These are phyloP conservation scores for Nipponacmea schrenckii DNA, from an alignment of 2,888 invertebrate genomes.

Conservation along the genomic window DNA sequence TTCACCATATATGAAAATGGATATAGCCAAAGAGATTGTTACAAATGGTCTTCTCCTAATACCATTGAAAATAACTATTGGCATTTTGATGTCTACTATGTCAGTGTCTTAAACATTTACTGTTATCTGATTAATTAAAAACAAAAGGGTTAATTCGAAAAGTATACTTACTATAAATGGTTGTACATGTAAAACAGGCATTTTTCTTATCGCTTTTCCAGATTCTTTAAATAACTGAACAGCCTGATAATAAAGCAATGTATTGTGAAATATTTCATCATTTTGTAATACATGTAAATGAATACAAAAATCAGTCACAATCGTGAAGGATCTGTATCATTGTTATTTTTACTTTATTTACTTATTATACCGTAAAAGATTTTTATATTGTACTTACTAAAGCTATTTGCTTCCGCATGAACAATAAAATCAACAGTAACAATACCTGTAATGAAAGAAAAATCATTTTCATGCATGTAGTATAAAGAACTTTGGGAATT, in stretches of 20 bases:
- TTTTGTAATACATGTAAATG: slow-evolving; percentile 3
- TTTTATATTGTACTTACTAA: slow-evolving; percentile 41
- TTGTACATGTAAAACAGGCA: slow-evolving; percentile 86
- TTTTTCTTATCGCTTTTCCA: slow-evolving; percentile 83
- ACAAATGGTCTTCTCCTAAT: no score
- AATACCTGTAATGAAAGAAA: slow-evolving; percentile 39
- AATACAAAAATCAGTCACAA: neutral
- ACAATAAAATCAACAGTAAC: slow-evolving; percentile 48
- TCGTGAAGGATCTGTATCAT: neutral
- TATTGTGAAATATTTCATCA: neutral
- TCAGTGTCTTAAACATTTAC: no score
- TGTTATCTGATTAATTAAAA: no score
- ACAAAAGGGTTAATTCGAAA: no score
- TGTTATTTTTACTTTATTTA: no score
- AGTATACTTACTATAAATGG: slow-evolving; percentile 61
- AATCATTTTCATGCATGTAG: neutral
- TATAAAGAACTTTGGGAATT: no score
- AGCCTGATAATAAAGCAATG: slow-evolving; percentile 65
- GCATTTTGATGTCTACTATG: no score
- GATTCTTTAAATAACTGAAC: slow-evolving; percentile 89
- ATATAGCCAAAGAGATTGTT: no score
- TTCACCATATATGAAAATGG: no score
- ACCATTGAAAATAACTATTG: no score
- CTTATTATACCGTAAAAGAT: neutral
- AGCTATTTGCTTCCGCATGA: slow-evolving; percentile 53